phyloP scores from a whole-genome alignment of 2,888 invertebrate genomes.

The Agriopis leucophaearia region DNA sequence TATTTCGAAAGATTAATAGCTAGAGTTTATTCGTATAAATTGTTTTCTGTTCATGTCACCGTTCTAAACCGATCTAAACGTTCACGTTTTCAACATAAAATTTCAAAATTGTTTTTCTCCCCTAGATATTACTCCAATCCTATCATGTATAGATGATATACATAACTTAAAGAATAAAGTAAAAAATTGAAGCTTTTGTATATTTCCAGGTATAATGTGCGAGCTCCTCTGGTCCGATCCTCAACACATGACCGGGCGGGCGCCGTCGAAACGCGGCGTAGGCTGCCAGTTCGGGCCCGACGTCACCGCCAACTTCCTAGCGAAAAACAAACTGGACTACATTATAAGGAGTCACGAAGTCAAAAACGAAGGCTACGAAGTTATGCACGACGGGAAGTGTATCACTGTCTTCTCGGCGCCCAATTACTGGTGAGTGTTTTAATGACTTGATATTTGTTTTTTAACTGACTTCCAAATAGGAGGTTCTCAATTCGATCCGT shows the following conservation, averaged over 20 bases:
- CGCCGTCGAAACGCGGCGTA: conserved; percentile 98
- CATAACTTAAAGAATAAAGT: too few species aligned
- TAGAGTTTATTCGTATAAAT: not conserved
- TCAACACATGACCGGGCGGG: conserved; percentile 94
- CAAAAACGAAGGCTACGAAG: conserved; percentile 98
- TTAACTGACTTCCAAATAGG: too few species aligned
- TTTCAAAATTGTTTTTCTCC: not conserved
- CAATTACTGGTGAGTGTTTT: conserved; percentile 95
- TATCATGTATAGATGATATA: too few species aligned
- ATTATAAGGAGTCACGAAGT: conserved; percentile 99
- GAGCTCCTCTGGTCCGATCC: conserved; percentile 99
- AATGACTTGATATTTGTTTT: too few species aligned
- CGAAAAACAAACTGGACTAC: conserved; percentile 95
- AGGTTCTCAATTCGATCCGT: too few species aligned
- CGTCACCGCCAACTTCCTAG: conserved; percentile 95
- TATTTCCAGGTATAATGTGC: conserved; percentile 93
- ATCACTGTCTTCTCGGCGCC: conserved; percentile 99
- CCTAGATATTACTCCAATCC: not conserved
- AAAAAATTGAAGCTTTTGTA: not conserved
- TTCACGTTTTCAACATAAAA: not conserved
- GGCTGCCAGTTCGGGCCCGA: conserved; percentile 99
- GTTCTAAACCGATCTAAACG: not conserved
- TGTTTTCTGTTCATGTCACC: not conserved
- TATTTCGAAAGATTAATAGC: conserved; percentile 2
- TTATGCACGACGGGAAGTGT: conserved; percentile 97